Base-by-base conservation (phyloP, 1,140 invertebrate species). In the Lithobius niger region DNA sequence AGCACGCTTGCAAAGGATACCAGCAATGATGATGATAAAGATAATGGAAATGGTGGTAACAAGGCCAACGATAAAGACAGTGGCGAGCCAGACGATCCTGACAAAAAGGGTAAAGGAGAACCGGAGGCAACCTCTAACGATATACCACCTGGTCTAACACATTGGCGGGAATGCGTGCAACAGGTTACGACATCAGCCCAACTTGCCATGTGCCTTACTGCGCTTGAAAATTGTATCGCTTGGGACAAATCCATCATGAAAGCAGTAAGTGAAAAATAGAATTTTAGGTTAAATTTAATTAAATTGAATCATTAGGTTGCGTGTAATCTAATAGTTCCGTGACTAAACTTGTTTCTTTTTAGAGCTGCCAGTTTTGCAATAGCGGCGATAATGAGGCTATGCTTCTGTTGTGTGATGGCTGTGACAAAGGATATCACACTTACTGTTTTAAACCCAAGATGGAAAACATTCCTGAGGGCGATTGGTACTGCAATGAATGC, bases 221-320 rank as follows among this genome's bases (percentile, higher is more conserved):
- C 88, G 60, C 76, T 97, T 24, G 91, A 95, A 66, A 82, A 83
- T 19, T 88, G 83, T 64, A 90, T 97, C 62, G 90, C 92, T 24
- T 97, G 93, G 93, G 93, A 97, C 72, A 97, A 96, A 73, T 94
- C 89, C 73, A 93, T 96, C 65, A 97, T 97, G 93, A 95, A 96
- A 81, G 92, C 92, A 75, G 89, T 94, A 79, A 82, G 87, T 69
- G n/a, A 22, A 18, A 50, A 54, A 54, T 3, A 45, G 10, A 54
- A 6, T 13, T 13, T 13, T 48, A 13, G 10, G 10, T 48, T n/a
- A n/a, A n/a, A n/a, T n/a, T n/a, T n/a, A n/a, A n/a, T n/a, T n/a
- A n/a, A n/a, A n/a, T n/a, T n/a, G n/a, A n/a, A n/a, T n/a, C n/a
- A n/a, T n/a, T n/a, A n/a, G n/a, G n/a, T n/a, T n/a, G n/a, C n/a